Conservation (phyloP, 2,797 vertebrate genomes). For the Karalla daura region DNA sequence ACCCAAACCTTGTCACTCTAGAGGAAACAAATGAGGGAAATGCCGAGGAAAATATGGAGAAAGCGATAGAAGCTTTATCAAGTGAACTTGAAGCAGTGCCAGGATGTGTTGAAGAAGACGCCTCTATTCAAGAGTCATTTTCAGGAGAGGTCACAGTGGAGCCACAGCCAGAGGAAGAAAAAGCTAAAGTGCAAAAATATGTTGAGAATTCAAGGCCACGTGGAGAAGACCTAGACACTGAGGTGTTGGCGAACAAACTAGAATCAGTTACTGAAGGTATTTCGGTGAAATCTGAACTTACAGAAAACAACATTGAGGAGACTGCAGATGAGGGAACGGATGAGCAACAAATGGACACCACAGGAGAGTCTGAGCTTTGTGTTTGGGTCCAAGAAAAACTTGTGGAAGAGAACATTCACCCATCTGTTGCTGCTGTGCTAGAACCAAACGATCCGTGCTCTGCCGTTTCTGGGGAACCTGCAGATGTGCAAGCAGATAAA, state of each 20-base stretch:
- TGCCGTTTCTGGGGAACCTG: not conserved
- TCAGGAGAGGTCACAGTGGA: not conserved
- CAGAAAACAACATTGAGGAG: not conserved
- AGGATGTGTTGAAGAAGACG: not conserved
- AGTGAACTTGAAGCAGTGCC: not conserved
- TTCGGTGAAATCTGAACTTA: not conserved
- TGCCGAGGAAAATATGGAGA: slow-evolving; percentile 9
- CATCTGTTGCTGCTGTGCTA: not conserved
- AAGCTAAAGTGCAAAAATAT: too few species aligned
- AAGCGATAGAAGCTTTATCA: slow-evolving; percentile 11
- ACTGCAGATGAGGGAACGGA: not conserved
- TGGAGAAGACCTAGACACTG: not conserved
- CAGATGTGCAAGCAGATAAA: not conserved
- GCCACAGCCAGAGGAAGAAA: not conserved
- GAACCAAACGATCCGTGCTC: not conserved
- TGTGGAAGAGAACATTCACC: not conserved
- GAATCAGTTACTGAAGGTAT: not conserved
- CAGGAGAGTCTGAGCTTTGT: not conserved
- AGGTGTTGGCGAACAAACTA: not conserved
- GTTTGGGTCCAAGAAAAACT: slow-evolving; percentile 2
- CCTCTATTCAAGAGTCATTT: not conserved
- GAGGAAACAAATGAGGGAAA: not conserved
- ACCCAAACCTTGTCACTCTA: not conserved
- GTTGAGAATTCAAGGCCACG: not conserved
- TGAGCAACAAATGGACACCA: not conserved